phyloP scores from a whole-genome alignment of 2,113 vertebrate genomes.

The Oophaga pumilio region DNA sequence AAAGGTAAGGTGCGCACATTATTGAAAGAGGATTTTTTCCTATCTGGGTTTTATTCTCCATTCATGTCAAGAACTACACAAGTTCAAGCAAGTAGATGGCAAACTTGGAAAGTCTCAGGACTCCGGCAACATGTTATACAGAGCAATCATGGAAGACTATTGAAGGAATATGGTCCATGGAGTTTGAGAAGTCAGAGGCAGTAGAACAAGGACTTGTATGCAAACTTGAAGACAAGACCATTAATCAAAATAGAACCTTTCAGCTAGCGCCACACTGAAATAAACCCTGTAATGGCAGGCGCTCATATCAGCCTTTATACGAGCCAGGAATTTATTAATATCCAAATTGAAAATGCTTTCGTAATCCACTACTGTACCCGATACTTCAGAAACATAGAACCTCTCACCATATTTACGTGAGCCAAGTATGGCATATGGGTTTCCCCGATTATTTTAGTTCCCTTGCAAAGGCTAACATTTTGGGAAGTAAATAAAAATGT shows the following conservation, averaged over 20 bases:
- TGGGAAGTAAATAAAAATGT: no score
- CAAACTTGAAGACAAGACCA: no score
- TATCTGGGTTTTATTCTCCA: background rate
- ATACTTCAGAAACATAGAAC: background rate
- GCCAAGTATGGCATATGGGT: no score
- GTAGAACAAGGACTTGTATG: background rate
- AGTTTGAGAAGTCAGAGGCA: background rate
- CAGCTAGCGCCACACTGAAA: background rate
- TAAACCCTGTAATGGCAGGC: background rate
- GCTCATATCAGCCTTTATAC: no score
- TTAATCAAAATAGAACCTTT: background rate
- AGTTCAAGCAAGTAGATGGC: background rate
- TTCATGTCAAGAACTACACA: background rate
- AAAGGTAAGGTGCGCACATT: slow-evolving; percentile 1
- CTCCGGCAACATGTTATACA: background rate
- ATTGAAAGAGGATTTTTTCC: background rate
- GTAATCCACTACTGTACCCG: background rate
- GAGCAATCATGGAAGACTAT: background rate
- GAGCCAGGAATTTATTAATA: background rate
- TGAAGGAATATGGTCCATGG: background rate
- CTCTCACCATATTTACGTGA: background rate
- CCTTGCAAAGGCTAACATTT: no score
- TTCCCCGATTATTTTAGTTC: no score
- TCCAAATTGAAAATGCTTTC: background rate
- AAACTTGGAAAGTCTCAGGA: background rate